Evolutionary conservation across 2,113 vertebrate genomes (phyloP), one percentile per base, ranked within the genome.

Genomic region (Chaetorhynchus papuensis): DNA sequence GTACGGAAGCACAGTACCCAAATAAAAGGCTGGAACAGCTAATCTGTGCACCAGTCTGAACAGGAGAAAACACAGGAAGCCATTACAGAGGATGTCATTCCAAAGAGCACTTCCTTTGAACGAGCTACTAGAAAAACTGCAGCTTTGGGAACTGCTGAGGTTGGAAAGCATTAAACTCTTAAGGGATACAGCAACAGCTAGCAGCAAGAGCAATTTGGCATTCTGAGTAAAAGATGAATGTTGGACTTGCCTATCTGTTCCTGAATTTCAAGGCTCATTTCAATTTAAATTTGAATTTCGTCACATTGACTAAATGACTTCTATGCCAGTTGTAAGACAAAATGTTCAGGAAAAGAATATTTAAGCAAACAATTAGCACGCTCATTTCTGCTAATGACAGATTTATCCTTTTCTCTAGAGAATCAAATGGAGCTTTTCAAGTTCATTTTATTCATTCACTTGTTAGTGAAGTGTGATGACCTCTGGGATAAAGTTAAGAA

Each of bases 211-310:
- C 76, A 94, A 89, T 96, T 81, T 85, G 77, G 83, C 79, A 84
- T 94, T 81, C 64, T 22, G 78, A 93, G 26, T 56, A 83, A 90
- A 61, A 95, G 68, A 92, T 79, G 22, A 83, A 92, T 85, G 76
- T 71, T 41, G 17, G 69, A 95, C 50, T 77, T 89, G 89, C 52
- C 71, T 83, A 37, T 88, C 88, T 87, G 35, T 47, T 92, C 74
- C 59, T 47, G 63, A 90, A 87, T 93, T 93, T 93, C 79, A 91
- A 90, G 87, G 83, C 83, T 96, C 87, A 93, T 96, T 97, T 97
- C 70, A 72, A 84, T 59, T 94, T 84, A 84, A 93, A 96, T 91
- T 56, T 91, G 53, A 92, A 74, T 87, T 95, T 70, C 11, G 18
- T 93, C 83, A 85, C 83, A 72, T 49, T 77, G 79, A 74, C 92